These are phyloP conservation scores for Ceratothoa steindachneri DNA, from an alignment of 2,888 invertebrate species.

Conservation along the genomic window DNA sequence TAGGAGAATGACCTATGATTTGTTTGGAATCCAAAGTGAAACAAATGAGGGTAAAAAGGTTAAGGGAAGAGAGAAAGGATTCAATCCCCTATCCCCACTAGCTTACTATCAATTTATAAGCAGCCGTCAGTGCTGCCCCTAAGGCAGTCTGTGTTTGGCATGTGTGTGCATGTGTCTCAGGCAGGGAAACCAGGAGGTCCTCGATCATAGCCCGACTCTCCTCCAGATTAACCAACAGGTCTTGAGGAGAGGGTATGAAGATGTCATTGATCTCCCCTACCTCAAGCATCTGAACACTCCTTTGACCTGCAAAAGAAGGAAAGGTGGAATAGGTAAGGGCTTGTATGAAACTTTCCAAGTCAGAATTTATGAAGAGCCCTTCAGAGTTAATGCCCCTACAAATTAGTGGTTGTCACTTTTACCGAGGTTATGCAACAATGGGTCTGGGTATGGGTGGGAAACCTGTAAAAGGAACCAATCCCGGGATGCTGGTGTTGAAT, in stretches of 20 bases:
- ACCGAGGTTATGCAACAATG: no score
- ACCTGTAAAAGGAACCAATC: no score
- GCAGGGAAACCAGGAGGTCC: conserved; percentile 73
- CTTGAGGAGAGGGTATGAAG: conserved; percentile 89
- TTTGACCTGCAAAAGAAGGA: conserved; percentile 20
- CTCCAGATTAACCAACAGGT: conserved; percentile 83
- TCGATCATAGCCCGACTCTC: conserved; percentile 73
- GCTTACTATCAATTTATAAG: conserved; percentile 79
- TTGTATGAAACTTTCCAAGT: no score
- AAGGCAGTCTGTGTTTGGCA: conserved; percentile 72
- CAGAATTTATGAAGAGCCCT: no score
- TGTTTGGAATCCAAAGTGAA: no score
- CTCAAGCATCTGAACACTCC: conserved; percentile 38
- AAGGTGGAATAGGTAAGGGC: no score
- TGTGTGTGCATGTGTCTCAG: conserved; percentile 63
- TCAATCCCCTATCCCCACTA: not conserved
- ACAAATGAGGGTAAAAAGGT: not conserved
- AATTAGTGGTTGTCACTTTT: no score
- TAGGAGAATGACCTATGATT: no score
- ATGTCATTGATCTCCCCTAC: conserved; percentile 63
- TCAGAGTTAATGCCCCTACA: no score
- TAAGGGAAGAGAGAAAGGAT: not conserved
- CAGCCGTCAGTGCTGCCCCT: conserved; percentile 88
- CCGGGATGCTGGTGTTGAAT: no score
- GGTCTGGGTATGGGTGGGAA: no score